Conservation (phyloP, 1,140 invertebrate species). For the Pogonognathellus flavescens region DNA sequence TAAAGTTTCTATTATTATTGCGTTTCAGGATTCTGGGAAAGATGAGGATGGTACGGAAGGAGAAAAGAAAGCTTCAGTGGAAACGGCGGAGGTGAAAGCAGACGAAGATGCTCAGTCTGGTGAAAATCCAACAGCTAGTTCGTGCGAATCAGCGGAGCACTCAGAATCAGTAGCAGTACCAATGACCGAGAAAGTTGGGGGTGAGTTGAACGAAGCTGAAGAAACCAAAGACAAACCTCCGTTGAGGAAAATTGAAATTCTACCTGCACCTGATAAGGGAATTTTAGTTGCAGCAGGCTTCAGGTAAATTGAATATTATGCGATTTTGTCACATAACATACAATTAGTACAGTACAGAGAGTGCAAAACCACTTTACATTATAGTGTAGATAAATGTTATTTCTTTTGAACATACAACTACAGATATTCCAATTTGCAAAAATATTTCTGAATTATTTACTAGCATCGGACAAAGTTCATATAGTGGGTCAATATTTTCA, state of each 20-base stretch:
- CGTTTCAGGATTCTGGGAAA: background rate
- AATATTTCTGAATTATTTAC: too few relatives aligned
- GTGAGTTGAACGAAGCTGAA: conserved; percentile 51
- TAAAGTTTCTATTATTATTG: too few relatives aligned
- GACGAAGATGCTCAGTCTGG: background rate
- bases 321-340: too few relatives aligned
- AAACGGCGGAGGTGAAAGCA: background rate
- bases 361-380: too few relatives aligned
- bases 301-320: conserved; percentile 68
- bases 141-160: background rate
- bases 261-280: conserved; percentile 70
- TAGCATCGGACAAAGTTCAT: too few relatives aligned
- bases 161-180: background rate
- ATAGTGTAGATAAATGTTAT: too few relatives aligned
- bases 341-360: too few relatives aligned
- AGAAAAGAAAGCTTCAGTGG: background rate
- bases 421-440: too few relatives aligned
- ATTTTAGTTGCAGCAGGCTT: conserved; percentile 73
- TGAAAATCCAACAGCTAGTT: background rate
- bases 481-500: too few relatives aligned
- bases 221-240: conserved; percentile 64
- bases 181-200: background rate
- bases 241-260: conserved; percentile 14
- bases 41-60: background rate
- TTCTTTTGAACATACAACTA: too few relatives aligned